phyloP scores from a whole-genome alignment of 2,888 invertebrate genomes.

The Sarcophaga caerulescens region DNA sequence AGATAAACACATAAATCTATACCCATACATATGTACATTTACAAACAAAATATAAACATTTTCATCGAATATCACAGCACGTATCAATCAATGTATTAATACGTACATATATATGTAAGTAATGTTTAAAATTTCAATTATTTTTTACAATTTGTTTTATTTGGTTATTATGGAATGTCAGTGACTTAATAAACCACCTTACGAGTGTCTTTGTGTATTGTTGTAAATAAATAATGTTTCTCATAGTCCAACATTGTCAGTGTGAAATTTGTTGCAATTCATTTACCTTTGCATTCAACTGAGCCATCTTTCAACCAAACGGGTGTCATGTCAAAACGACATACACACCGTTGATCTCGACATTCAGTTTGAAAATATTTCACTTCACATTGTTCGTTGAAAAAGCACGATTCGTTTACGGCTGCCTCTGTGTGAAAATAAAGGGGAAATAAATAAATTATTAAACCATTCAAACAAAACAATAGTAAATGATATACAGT shows the following conservation, averaged over 20 bases:
- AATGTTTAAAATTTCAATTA: too few species aligned
- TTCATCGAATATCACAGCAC: too few species aligned
- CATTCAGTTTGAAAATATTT: constrained; percentile 89
- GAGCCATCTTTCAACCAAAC: constrained; percentile 86
- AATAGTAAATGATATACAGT: not conserved
- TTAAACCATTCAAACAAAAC: not conserved
- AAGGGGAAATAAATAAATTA: not conserved
- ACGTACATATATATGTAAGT: too few species aligned
- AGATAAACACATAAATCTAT: not conserved
- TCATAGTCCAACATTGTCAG: not conserved
- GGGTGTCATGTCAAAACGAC: constrained; percentile 90
- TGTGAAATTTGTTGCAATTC: constrained; percentile 21
- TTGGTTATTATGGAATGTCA: too few species aligned
- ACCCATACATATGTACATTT: too few species aligned
- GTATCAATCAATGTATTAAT: too few species aligned
- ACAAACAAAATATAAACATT: too few species aligned
- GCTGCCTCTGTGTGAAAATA: constrained; percentile 84
- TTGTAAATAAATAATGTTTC: not conserved
- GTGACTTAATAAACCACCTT: too few species aligned
- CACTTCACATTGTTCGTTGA: constrained; percentile 92
- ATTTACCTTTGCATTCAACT: constrained; percentile 88
- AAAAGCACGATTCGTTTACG: constrained; percentile 91
- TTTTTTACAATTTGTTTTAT: too few species aligned
- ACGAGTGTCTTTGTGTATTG: not conserved
- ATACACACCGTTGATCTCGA: constrained; percentile 89